Evolutionary conservation across 2,797 vertebrate species (phyloP).

Genomic region (Pelochelys cantorii): DNA sequence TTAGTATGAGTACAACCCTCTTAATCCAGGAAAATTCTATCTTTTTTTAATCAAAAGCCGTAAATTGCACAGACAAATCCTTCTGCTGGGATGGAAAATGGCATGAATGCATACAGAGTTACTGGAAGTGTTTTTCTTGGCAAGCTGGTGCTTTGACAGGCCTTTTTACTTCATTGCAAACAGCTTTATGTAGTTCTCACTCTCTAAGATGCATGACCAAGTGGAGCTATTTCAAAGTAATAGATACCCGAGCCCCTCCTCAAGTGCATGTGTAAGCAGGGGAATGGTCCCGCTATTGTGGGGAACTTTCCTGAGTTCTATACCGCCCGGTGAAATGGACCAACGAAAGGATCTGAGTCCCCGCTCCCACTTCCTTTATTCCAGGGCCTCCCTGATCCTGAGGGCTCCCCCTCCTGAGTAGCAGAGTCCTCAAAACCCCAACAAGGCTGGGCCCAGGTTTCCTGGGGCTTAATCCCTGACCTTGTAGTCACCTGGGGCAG

Average conservation of each 20-base stretch:
- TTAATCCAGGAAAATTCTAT: neutral
- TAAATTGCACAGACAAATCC: neutral
- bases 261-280: too few relatives aligned
- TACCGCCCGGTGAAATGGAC: too few relatives aligned
- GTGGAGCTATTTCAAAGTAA: conserved; percentile 31
- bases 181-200: neutral
- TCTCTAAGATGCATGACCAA: conserved; percentile 9
- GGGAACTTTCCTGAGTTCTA: too few relatives aligned
- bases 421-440: too few relatives aligned
- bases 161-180: neutral
- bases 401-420: too few relatives aligned
- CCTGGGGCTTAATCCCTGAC: too few relatives aligned
- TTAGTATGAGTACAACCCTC: neutral
- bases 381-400: too few relatives aligned
- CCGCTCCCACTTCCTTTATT: too few relatives aligned
- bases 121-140: conserved; percentile 1
- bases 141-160: neutral
- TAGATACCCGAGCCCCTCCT: conserved; percentile 25
- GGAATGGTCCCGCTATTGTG: too few relatives aligned
- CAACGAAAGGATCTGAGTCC: too few relatives aligned
- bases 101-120: neutral
- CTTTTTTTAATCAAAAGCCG: neutral
- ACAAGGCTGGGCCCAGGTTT: too few relatives aligned
- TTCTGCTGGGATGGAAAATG: neutral
- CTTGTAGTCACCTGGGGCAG: too few relatives aligned